A percentile compares a stretch with the other conserved stretches of the same genome.
Conservation (phyloP, 2,113 vertebrate genomes). For the Mirounga angustirostris region DNA sequence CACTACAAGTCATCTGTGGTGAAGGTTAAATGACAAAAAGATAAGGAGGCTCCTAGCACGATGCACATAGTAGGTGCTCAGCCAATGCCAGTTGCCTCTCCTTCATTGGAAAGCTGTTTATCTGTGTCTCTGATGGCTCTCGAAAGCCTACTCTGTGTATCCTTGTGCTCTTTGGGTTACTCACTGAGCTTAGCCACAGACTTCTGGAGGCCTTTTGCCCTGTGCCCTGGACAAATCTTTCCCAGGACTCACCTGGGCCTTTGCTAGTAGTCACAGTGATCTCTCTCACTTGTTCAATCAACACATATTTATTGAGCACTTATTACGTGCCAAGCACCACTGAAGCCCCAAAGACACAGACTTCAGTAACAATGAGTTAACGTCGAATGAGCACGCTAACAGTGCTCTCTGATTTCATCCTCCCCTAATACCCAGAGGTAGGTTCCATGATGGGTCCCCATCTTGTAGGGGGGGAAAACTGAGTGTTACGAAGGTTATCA, state of each 20-base stretch:
- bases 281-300: neutral
- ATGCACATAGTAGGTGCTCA: neutral
- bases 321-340: neutral
- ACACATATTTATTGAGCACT: neutral
- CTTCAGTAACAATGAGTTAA: neutral
- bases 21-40: neutral
- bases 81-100: neutral
- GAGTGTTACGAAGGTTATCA: neutral
- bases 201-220: neutral
- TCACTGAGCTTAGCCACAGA: neutral
- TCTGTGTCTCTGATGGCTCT: neutral
- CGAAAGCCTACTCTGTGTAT: neutral
- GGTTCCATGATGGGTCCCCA: no score
- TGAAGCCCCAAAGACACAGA: neutral
- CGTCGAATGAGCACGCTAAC: fast-evolving
- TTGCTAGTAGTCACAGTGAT: no score
- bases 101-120: neutral
- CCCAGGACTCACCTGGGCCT: neutral
- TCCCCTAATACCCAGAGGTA: neutral
- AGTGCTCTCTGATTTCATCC: neutral
- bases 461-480: neutral
- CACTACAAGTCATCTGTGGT: neutral
- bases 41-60: neutral
- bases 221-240: neutral
- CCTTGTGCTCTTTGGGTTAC: neutral